Base-by-base conservation (phyloP, 2,888 invertebrate genomes). In the Ormyrus pomaceus region DNA sequence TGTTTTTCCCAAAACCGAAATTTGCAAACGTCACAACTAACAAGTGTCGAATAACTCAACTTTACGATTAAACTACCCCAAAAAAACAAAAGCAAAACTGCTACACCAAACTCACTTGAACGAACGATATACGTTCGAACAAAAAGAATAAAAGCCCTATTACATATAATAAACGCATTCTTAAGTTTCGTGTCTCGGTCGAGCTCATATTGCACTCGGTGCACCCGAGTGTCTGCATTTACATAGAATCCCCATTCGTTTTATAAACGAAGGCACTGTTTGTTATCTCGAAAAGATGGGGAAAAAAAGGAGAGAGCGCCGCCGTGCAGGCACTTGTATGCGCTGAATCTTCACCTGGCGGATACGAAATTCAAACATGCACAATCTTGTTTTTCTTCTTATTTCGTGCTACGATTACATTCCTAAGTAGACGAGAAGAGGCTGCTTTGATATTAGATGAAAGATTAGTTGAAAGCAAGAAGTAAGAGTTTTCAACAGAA, bases 321-420 rank as follows among this genome's bases (percentile, higher is more conserved):
- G 61, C 13, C 10, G n/a, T 6, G 10, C 5, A 34, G 66, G 66
- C 51, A 66, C 50, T 66, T 74, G 66, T 13, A 46, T 46, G 53
- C 72, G 45, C 9, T 74, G 65, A 51, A 56, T 58, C 50, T 65
- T 74, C 74, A 74, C 74, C 74, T 74, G 74, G 65, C 66, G 66
- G 65, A 74, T 74, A 59, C 56, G 45, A 74, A 74, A 50, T 59
- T 19, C 66, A 66, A 66, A 66, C 19, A 74, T 66, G 7, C 6
- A 9, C 48, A 10, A 13, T 5, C n/a, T 59, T 34, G 19, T 10
- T 50, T 34, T 45, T 69, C n/a, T 59, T 59, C 9, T 46, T 3
- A 11, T 9, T n/a, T 56, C 6, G 1, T 69, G 56, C 45, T 55
- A 55, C 19, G 19, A 68, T 45, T 65, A 10, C 48, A 51, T 51